Base-by-base conservation (phyloP, 2,888 invertebrate genomes). In the Vannuccia rotundouncinata region DNA sequence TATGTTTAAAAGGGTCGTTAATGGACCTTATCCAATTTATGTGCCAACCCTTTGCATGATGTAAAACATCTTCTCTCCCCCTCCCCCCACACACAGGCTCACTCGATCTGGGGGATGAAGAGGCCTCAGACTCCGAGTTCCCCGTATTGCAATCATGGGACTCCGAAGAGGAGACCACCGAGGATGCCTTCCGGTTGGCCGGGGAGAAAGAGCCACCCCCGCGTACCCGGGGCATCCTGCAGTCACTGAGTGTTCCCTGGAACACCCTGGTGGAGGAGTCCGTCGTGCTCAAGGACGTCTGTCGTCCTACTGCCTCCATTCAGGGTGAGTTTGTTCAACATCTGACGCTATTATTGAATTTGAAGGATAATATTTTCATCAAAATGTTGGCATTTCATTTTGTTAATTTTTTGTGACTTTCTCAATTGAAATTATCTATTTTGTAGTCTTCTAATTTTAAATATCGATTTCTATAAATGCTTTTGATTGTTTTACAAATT, bases 211-310 rank as follows among this genome's bases (percentile, higher is more conserved):
- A 60, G 17, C 59, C 66, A 5, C 60, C 78, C 27, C 78, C 78
- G 2, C 59, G 60, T 28, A 25, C 25, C 29, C 78, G 78, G 1
- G 78, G 78, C 5, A 29, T 78, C 22, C 78, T 78, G 2, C 59
- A 59, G 28, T 60, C 60, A 28, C 60, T 78, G 1, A 27, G 59
- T 2, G 78, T 78, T 25, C 78, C 78, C 29, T 78, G 78, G 78
- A 78, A 60, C 1, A 59, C 66, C 2, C 66, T 78, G 60, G 60
- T 78, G 25, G 78, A 78, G 29, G 78, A 78, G 27, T 66, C 66
- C 25, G 66, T 66, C 5, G 66, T 66, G 10, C 13, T 66, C 22
- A 5, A 66, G 66, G 66, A 66, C 66, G 66, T 66, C 2, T 66
- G 66, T 22, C 66, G 66, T 66, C 10, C 10, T 5, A 27, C 10